phyloP scores from a whole-genome alignment of 1,140 invertebrate species.

The Leptoteleia sp. region DNA sequence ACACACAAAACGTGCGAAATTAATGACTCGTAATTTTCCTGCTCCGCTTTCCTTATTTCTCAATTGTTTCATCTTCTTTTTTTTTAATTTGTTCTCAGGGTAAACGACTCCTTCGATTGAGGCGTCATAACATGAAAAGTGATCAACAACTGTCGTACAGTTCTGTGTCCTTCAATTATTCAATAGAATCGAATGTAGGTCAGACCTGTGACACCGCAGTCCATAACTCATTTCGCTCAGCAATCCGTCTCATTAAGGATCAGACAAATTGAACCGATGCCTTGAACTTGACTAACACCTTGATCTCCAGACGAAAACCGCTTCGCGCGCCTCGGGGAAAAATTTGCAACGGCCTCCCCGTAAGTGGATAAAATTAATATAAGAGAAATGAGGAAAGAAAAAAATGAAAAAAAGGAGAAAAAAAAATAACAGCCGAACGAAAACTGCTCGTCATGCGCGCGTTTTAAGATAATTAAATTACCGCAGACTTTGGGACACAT shows the following conservation, averaged over 20 bases:
- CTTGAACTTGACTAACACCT: slow-evolving; percentile 58
- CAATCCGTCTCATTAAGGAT: slow-evolving; percentile 34
- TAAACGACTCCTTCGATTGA: no score
- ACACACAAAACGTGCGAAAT: no score
- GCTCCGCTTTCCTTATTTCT: no score
- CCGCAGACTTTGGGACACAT: background rate
- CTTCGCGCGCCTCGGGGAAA: background rate
- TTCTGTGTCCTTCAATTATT: slow-evolving; percentile 59
- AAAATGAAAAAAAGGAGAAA: no score
- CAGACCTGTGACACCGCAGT: slow-evolving; percentile 47
- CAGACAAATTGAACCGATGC: slow-evolving; percentile 41
- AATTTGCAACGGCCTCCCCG: background rate
- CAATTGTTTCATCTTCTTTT: no score
- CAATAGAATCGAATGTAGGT: slow-evolving; percentile 71
- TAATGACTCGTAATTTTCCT: no score
- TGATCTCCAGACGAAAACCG: slow-evolving; percentile 25
- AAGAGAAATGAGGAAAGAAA: no score
- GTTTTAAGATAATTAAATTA: slow-evolving; percentile 34
- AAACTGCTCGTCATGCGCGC: background rate
- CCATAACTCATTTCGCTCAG: slow-evolving; percentile 41
- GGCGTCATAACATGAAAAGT: slow-evolving; percentile 14
- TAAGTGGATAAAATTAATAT: no score
- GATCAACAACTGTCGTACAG: slow-evolving; percentile 24
- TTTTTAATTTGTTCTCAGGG: no score
- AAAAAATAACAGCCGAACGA: background rate